Conservation (phyloP, 2,888 invertebrate genomes). For the Hydrotaea diabolus region DNA sequence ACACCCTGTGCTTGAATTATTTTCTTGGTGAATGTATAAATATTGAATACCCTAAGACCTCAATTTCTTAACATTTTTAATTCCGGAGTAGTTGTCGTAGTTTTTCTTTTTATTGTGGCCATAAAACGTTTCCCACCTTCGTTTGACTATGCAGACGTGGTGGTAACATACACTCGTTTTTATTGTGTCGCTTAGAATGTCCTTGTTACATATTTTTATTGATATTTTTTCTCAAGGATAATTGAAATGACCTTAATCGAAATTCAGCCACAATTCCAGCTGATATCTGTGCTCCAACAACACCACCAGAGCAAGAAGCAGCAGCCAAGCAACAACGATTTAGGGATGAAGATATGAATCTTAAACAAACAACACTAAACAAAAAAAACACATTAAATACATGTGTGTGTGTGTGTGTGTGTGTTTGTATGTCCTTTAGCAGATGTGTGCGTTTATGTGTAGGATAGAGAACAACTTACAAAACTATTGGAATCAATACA, state of each 20-base stretch:
- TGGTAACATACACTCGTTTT: neutral
- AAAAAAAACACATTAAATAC: conserved; percentile 5
- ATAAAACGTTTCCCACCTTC: too few relatives aligned
- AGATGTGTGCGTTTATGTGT: neutral
- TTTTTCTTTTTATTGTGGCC: too few relatives aligned
- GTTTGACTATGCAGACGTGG: too few relatives aligned
- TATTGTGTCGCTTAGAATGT: neutral
- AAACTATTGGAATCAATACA: conserved; percentile 24
- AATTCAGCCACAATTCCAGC: conserved; percentile 24
- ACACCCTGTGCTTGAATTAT: too few relatives aligned
- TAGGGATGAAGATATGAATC: conserved; percentile 27
- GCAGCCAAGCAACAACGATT: neutral
- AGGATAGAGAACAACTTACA: neutral
- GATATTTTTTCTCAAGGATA: conserved; percentile 23
- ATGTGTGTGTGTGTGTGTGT: neutral
- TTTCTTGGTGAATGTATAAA: too few relatives aligned
- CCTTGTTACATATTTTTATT: conserved; percentile 21
- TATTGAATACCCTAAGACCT: too few relatives aligned
- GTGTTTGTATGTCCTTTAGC: conserved; percentile 17
- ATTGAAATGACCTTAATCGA: conserved; percentile 34
- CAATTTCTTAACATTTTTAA: too few relatives aligned
- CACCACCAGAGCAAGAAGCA: neutral
- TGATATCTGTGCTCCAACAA: conserved; percentile 11
- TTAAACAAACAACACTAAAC: conserved; percentile 5
- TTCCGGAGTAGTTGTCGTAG: too few relatives aligned